Conservation (phyloP, 2,888 invertebrate genomes). For the Zygaena filipendulae region DNA sequence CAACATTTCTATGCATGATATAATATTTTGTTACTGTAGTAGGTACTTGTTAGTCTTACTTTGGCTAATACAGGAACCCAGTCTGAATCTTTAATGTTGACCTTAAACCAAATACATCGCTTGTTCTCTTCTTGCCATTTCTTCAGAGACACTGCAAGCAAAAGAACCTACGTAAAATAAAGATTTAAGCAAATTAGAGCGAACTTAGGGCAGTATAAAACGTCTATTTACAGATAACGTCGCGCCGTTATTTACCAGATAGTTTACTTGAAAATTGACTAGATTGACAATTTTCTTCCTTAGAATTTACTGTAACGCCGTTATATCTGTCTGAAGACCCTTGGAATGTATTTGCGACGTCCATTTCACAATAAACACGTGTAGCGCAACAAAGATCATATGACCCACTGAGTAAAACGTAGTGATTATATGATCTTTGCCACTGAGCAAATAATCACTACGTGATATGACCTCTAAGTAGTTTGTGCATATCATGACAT, state of each 20-base stretch:
- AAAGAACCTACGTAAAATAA: neutral
- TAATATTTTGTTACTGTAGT: too few relatives aligned
- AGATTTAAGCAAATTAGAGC: neutral
- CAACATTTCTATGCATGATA: too few relatives aligned
- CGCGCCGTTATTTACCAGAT: slow-evolving; percentile 54
- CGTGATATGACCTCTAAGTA: too few relatives aligned
- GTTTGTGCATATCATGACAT: too few relatives aligned
- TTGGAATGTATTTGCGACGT: slow-evolving; percentile 30
- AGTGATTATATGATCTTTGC: too few relatives aligned
- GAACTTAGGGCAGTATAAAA: neutral
- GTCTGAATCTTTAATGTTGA: slow-evolving; percentile 73
- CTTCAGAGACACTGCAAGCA: slow-evolving; percentile 72
- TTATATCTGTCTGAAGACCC: slow-evolving; percentile 73
- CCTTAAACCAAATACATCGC: slow-evolving; percentile 85
- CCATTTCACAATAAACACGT: too few relatives aligned
- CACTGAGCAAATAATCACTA: too few relatives aligned
- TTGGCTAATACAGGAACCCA: slow-evolving; percentile 82
- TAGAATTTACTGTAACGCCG: slow-evolving; percentile 79
- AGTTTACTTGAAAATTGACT: slow-evolving; percentile 63
- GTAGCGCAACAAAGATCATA: too few relatives aligned
- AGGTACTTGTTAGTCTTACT: too few relatives aligned
- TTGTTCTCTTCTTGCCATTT: slow-evolving; percentile 73
- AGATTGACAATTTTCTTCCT: slow-evolving; percentile 61
- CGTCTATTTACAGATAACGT: neutral
- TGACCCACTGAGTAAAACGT: too few relatives aligned